phyloP scores from a whole-genome alignment of 2,113 vertebrate species.

The Lophochroa leadbeateri region DNA sequence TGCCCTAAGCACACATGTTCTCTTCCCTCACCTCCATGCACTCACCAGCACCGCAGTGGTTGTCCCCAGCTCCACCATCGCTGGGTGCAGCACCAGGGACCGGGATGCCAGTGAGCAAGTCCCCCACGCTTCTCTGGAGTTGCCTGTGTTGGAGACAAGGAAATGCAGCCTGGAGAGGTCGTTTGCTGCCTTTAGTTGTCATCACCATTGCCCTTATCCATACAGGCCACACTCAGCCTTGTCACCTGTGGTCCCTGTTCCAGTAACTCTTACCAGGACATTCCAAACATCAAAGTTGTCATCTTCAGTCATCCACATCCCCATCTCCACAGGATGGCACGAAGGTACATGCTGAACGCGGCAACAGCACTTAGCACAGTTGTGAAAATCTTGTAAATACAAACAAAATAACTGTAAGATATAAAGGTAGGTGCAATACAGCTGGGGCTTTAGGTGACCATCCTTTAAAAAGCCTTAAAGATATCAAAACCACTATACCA shows the following conservation, averaged over 20 bases:
- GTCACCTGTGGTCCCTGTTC: background rate
- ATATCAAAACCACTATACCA: background rate
- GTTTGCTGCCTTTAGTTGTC: background rate
- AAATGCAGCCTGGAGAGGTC: background rate
- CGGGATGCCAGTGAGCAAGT: rapidly evolving
- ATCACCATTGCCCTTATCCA: rapidly evolving
- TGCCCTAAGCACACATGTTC: rapidly evolving
- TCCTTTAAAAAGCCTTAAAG: background rate
- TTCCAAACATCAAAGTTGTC: background rate
- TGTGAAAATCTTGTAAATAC: background rate
- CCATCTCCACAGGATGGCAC: background rate
- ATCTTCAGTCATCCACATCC: background rate
- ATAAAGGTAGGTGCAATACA: background rate
- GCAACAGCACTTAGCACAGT: background rate
- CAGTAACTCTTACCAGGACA: too few species aligned
- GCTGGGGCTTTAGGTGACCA: background rate
- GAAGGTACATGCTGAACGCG: rapidly evolving
- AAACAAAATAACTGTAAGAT: background rate
- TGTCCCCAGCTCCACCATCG: rapidly evolving
- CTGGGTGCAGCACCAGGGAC: background rate
- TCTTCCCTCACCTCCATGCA: background rate
- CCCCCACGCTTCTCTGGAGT: background rate
- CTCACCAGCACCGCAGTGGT: background rate
- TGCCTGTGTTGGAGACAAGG: background rate
- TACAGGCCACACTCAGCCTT: background rate